Conservation (phyloP, 2,797 vertebrate species). For the Phylloscopus collybita region DNA sequence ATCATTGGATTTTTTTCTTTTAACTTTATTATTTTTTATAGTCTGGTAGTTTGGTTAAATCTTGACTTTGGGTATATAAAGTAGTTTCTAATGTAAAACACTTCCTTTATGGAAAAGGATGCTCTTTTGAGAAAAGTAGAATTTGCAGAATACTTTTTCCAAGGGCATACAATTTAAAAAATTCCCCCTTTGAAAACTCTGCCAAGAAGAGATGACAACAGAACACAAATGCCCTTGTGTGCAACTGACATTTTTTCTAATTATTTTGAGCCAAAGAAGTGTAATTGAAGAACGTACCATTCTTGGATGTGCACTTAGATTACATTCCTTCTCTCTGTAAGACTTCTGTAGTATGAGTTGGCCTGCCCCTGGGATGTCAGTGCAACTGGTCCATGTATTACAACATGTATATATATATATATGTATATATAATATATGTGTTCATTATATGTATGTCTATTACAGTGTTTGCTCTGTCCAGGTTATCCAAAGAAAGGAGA, state of each 20-base stretch:
- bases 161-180: constrained; percentile 32
- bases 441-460: neutral
- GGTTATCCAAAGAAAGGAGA: neutral
- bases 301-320: neutral
- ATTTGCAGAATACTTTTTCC: constrained; percentile 42
- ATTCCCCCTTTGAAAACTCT: constrained; percentile 28
- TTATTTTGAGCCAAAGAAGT: neutral
- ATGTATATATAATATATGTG: rapidly evolving
- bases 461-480: neutral
- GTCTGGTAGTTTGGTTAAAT: neutral
- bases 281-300: neutral
- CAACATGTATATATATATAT: rapidly evolving
- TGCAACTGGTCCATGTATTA: neutral
- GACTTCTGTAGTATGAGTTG: neutral
- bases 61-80: constrained; percentile 21
- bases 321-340: neutral
- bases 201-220: constrained; percentile 18
- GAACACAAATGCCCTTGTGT: constrained; percentile 26
- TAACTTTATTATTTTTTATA: neutral
- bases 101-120: neutral
- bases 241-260: neutral
- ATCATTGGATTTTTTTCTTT: neutral
- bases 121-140: constrained; percentile 53
- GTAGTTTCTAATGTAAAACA: constrained; percentile 32
- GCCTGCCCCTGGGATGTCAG: neutral